Evolutionary conservation across 2,888 invertebrate genomes (phyloP).

Genomic region (Drosophila quinaria): DNA sequence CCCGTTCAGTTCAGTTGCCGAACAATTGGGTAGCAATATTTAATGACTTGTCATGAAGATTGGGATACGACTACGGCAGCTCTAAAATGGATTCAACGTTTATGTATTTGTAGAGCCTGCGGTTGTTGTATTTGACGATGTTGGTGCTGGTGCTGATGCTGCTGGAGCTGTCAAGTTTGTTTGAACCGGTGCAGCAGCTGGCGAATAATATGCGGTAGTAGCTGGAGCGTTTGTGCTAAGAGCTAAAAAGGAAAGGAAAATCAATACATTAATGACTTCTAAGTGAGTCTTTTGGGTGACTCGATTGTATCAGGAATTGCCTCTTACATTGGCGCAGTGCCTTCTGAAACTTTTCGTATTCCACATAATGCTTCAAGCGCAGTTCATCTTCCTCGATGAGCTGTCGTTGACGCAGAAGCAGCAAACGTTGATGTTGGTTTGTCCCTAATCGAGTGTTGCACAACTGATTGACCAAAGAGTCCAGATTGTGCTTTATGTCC

Average conservation of each 20-base stretch:
- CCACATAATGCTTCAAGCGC: constrained; percentile 85
- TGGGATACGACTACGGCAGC: constrained; percentile 32
- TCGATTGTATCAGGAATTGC: neutral
- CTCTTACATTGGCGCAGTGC: constrained; percentile 82
- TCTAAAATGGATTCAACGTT: constrained; percentile 31
- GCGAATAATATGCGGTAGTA: constrained; percentile 68
- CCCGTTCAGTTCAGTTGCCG: constrained; percentile 38
- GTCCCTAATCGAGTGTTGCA: constrained; percentile 84
- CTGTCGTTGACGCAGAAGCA: constrained; percentile 84
- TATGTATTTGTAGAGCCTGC: constrained; percentile 68
- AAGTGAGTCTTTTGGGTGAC: neutral
- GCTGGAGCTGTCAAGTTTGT: constrained; percentile 66
- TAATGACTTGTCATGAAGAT: constrained; percentile 72
- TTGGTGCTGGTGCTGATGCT: constrained; percentile 58
- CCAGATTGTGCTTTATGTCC: constrained; percentile 86
- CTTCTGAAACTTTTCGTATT: constrained; percentile 85
- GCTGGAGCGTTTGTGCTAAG: constrained; percentile 77
- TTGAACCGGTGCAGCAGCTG: constrained; percentile 68
- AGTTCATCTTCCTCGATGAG: constrained; percentile 86
- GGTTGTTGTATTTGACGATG: constrained; percentile 64
- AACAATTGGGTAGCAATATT: constrained; percentile 39
- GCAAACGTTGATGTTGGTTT: constrained; percentile 84
- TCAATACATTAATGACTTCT: neutral
- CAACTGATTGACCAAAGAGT: constrained; percentile 83
- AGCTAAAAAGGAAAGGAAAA: constrained; percentile 35